These are phyloP conservation scores for Lissonota sp. DNA, from an alignment of 2,888 invertebrate genomes.

Conservation along the genomic window DNA sequence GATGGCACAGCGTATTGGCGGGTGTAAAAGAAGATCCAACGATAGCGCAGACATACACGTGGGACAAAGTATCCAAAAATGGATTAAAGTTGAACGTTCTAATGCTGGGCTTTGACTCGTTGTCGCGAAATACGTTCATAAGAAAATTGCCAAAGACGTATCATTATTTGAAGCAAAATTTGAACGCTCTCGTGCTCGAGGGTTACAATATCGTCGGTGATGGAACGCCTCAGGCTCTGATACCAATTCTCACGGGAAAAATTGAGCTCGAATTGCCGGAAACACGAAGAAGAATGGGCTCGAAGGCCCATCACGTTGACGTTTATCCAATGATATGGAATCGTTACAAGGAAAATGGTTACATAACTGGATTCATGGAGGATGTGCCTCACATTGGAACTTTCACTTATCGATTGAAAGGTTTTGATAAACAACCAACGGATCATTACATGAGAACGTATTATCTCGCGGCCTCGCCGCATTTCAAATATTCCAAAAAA, in stretches of 20 bases:
- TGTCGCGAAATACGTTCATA: constrained; percentile 93
- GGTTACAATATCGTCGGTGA: constrained; percentile 94
- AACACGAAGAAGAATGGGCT: constrained; percentile 88
- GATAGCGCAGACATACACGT: constrained; percentile 83
- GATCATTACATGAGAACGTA: constrained; percentile 96
- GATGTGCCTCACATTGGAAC: constrained; percentile 94
- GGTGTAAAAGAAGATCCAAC: constrained; percentile 85
- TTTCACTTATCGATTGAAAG: constrained; percentile 95
- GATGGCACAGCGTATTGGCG: constrained; percentile 89
- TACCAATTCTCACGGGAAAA: constrained; percentile 94
- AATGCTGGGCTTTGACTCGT: constrained; percentile 95
- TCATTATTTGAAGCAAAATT: constrained; percentile 87
- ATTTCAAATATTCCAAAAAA: constrained; percentile 85
- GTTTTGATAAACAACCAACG: constrained; percentile 92
- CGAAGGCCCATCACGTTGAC: constrained; percentile 88
- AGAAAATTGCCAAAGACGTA: constrained; percentile 92
- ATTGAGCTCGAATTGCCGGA: constrained; percentile 95
- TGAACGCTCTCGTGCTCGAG: constrained; percentile 88
- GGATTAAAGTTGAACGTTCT: constrained; percentile 88
- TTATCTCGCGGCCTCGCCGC: constrained; percentile 88
- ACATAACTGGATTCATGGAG: constrained; percentile 93
- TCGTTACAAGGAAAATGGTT: constrained; percentile 88
- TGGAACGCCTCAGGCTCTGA: constrained; percentile 94
- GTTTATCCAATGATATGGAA: constrained; percentile 95
- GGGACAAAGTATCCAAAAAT: constrained; percentile 84